Conservation (phyloP, 2,113 vertebrate species). For the Excalfactoria chinensis region DNA sequence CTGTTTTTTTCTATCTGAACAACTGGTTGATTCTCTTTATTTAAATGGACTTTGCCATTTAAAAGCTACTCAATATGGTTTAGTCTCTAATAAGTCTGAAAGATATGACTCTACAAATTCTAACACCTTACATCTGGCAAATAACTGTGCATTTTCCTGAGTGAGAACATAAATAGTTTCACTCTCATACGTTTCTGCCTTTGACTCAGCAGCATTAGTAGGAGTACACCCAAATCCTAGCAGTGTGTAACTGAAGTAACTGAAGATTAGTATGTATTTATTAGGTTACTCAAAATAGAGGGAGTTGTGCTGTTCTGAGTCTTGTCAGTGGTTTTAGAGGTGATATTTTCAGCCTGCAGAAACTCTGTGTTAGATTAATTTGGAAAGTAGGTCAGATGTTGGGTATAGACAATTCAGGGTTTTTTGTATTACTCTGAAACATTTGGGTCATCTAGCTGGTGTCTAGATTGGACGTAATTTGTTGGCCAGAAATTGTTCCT, state of each 20-base stretch:
- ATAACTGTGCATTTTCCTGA: constrained; percentile 1
- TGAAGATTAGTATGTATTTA: background rate
- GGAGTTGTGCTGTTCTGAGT: background rate
- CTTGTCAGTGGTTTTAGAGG: constrained; percentile 27
- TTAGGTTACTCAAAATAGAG: constrained; percentile 24
- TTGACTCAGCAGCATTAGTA: constrained; percentile 58
- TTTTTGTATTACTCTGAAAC: background rate
- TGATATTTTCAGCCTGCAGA: constrained; percentile 1
- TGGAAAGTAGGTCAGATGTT: constrained; percentile 40
- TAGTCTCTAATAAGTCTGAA: constrained; percentile 8
- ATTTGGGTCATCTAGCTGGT: background rate
- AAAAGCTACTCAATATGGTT: background rate
- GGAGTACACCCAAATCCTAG: constrained; percentile 28
- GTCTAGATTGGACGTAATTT: background rate
- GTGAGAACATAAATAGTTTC: constrained; percentile 25
- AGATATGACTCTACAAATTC: background rate
- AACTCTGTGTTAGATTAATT: constrained; percentile 35
- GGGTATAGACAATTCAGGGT: background rate
- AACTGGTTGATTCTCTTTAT: background rate
- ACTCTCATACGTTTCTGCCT: constrained; percentile 52
- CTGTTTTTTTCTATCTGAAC: background rate
- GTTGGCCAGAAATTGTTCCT: background rate
- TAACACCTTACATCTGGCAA: constrained; percentile 16
- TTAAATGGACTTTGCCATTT: background rate
- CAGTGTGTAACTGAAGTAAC: constrained; percentile 13